Percentiles rank a stretch among this genome's conserved stretches.
phyloP scores from a whole-genome alignment of 2,888 invertebrate species.

The Eristalinus aeneus region DNA sequence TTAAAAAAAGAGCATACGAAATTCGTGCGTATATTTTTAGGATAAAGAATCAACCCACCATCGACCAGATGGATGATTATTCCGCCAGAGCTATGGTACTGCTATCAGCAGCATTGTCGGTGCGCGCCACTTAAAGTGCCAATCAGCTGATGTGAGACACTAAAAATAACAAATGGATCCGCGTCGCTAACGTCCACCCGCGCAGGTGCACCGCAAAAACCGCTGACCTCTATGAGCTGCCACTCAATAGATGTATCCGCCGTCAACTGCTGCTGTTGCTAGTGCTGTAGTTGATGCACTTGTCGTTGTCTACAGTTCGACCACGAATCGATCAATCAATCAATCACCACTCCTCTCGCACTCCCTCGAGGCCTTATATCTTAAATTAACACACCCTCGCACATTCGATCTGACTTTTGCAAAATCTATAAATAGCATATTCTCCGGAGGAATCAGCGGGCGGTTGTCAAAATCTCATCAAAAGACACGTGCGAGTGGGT shows the following conservation, averaged over 20 bases:
- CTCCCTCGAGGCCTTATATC: slow-evolving; percentile 33
- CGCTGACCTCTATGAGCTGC: slow-evolving; percentile 34
- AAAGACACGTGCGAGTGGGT: slow-evolving; percentile 51
- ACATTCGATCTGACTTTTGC: slow-evolving; percentile 13
- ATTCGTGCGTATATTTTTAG: background rate
- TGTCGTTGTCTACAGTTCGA: slow-evolving; percentile 17
- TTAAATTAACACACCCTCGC: slow-evolving; percentile 64
- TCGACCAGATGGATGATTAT: slow-evolving; percentile 41
- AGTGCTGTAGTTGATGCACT: slow-evolving; percentile 40
- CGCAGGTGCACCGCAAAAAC: slow-evolving; percentile 45
- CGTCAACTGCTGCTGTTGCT: background rate
- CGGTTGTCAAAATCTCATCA: slow-evolving; percentile 62
- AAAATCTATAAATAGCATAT: slow-evolving; percentile 16
- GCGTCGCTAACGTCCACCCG: background rate
- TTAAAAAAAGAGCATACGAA: background rate
- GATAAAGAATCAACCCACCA: slow-evolving; percentile 23
- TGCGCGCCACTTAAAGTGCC: slow-evolving; percentile 48
- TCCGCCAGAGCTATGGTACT: background rate
- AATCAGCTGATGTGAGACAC: slow-evolving; percentile 61
- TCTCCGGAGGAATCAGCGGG: background rate
- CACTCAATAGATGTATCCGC: slow-evolving; percentile 19
- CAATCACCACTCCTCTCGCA: slow-evolving; percentile 49
- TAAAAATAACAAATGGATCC: slow-evolving; percentile 19
- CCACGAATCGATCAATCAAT: slow-evolving; percentile 58
- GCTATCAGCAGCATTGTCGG: background rate